A percentile compares a stretch with the other conserved stretches of the same genome.
Conservation (phyloP, 2,113 vertebrate genomes). For the Poeciliopsis retropinna region DNA sequence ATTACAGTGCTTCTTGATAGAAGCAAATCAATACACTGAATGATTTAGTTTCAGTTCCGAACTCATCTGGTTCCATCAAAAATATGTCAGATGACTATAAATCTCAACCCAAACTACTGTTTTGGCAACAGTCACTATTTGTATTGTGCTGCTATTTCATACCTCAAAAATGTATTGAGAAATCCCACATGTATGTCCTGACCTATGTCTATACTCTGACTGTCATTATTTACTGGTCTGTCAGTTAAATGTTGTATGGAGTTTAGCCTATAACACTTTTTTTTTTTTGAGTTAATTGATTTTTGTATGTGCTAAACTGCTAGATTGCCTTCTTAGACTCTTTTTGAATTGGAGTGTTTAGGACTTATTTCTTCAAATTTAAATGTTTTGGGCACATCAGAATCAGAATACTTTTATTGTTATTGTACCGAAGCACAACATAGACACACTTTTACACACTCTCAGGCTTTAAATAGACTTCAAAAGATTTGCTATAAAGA, state of each 20-base stretch:
- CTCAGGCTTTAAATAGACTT: constrained; percentile 63
- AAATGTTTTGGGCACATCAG: too few species aligned
- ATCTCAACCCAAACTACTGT: constrained; percentile 55
- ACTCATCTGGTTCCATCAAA: constrained; percentile 72
- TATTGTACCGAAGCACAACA: constrained; percentile 12
- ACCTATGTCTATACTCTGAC: constrained; percentile 23
- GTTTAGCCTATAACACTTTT: neutral
- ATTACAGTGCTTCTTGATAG: constrained; percentile 30
- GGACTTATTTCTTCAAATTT: constrained; percentile 36
- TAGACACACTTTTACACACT: constrained; percentile 61
- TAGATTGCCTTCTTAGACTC: constrained; percentile 36
- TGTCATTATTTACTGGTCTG: constrained; percentile 25
- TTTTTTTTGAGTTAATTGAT: neutral
- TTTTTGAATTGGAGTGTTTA: constrained; percentile 33
- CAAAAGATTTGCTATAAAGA: constrained; percentile 52
- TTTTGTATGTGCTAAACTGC: neutral
- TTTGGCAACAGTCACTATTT: constrained; percentile 55
- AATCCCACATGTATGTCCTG: constrained; percentile 30
- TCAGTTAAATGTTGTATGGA: neutral
- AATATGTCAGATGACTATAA: constrained; percentile 72
- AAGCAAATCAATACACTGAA: constrained; percentile 68
- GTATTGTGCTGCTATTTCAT: constrained; percentile 50
- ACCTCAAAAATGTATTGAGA: constrained; percentile 49
- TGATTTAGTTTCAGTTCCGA: constrained; percentile 61
- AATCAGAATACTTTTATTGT: too few species aligned